Percentiles rank a stretch among this genome's conserved stretches.
These are phyloP conservation scores for Aplysia californica DNA, from an alignment of 1,140 invertebrate species.

Conservation along the genomic window DNA sequence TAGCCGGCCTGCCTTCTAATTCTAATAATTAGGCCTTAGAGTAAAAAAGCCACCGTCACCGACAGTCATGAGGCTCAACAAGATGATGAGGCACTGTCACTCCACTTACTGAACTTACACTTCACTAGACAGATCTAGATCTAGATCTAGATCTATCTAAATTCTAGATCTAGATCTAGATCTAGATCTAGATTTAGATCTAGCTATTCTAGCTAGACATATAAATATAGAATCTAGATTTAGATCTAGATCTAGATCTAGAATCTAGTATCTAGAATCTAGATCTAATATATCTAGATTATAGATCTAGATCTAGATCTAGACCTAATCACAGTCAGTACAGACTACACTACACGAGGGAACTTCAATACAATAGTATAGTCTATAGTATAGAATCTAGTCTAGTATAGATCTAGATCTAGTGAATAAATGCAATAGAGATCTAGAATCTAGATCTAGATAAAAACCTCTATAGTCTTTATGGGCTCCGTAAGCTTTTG, in stretches of 20 bases:
- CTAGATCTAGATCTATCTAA: background rate
- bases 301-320: too few relatives aligned
- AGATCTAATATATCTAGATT: too few relatives aligned
- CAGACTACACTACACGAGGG: too few relatives aligned
- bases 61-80: background rate
- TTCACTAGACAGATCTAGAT: background rate
- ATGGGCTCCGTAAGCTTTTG: constrained; percentile 46
- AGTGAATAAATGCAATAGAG: background rate
- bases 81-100: background rate
- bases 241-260: too few relatives aligned
- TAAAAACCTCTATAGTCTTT: constrained; percentile 53
- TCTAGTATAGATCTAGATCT: background rate
- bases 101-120: background rate
- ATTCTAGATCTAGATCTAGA: too few relatives aligned
- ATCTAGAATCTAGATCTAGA: too few relatives aligned
- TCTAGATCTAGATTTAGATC: too few relatives aligned
- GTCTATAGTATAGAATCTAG: background rate
- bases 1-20: background rate
- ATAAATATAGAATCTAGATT: too few relatives aligned
- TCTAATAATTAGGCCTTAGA: background rate
- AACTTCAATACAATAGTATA: too few relatives aligned
- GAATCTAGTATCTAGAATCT: too few relatives aligned
- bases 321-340: too few relatives aligned
- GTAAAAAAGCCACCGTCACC: background rate
- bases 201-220: too few relatives aligned